Percentiles rank a stretch among this genome's conserved stretches.
Conservation (phyloP, 2,113 vertebrate genomes). For the Xyrauchen texanus region DNA sequence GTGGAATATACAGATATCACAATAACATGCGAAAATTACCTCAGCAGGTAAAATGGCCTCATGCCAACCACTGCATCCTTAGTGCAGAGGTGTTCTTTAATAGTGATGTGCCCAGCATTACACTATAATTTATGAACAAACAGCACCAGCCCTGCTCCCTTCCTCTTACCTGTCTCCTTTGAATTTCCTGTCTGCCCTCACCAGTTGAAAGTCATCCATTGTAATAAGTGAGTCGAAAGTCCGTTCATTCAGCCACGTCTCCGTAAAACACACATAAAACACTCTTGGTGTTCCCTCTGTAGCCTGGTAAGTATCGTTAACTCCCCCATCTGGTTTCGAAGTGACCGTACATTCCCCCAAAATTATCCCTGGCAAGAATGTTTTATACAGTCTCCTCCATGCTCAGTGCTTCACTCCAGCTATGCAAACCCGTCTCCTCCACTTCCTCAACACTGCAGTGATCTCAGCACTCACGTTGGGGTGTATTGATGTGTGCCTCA, state of each 20-base stretch:
- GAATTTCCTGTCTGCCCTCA: not conserved
- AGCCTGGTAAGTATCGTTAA: no score
- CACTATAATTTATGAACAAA: no score
- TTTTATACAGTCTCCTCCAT: not conserved
- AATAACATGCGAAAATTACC: no score
- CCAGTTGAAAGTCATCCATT: not conserved
- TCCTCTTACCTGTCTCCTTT: not conserved
- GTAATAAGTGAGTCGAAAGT: not conserved
- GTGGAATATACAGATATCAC: no score
- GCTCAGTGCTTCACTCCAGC: not conserved
- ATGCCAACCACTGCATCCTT: no score
- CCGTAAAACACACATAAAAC: not conserved
- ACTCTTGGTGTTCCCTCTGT: not conserved
- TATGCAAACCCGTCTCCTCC: not conserved
- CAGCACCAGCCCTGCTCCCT: not conserved
- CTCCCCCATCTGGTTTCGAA: not conserved
- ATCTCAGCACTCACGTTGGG: no score
- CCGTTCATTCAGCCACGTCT: not conserved
- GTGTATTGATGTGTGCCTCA: no score
- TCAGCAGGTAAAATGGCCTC: no score
- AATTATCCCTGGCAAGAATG: slow-evolving; percentile 3
- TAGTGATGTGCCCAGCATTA: no score
- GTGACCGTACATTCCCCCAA: slow-evolving; percentile 18
- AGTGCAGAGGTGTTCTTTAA: no score
- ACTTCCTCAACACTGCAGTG: no score